Evolutionary conservation across 2,888 invertebrate species (phyloP).

Genomic region (Tachina lurida): DNA sequence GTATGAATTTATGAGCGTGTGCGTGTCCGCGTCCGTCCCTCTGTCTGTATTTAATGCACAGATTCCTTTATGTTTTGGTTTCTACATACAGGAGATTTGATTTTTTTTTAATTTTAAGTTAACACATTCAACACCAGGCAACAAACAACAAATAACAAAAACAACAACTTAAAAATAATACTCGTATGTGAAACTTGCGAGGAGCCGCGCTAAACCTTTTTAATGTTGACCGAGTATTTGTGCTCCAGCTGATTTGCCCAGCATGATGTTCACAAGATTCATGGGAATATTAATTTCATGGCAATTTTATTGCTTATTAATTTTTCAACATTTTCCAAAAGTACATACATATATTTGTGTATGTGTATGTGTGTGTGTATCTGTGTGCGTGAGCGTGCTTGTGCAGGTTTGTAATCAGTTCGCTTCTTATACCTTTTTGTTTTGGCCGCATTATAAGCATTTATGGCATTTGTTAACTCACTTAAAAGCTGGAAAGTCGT

Average conservation of each 20-base stretch:
- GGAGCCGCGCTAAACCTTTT: constrained; percentile 58
- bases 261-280: constrained; percentile 78
- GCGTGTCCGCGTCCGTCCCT: constrained; percentile 5
- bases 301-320: constrained; percentile 83
- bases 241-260: constrained; percentile 73
- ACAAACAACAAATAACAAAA: neutral
- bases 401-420: constrained; percentile 44
- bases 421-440: constrained; percentile 60
- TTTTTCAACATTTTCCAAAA: constrained; percentile 74
- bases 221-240: constrained; percentile 70
- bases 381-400: neutral
- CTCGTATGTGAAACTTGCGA: neutral
- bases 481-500: constrained; percentile 48
- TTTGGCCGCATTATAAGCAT: constrained; percentile 68
- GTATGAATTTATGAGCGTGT: neutral
- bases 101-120: constrained; percentile 49
- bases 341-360: neutral
- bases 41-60: constrained; percentile 2
- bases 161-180: constrained; percentile 2
- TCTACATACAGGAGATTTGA: constrained; percentile 36
- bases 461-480: constrained; percentile 64
- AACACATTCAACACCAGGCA: constrained; percentile 44
- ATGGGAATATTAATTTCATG: constrained; percentile 83
- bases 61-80: constrained; percentile 5
- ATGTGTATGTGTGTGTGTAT: neutral